phyloP scores from a whole-genome alignment of 1,140 invertebrate genomes.

The Fragariocoptes setiger region DNA sequence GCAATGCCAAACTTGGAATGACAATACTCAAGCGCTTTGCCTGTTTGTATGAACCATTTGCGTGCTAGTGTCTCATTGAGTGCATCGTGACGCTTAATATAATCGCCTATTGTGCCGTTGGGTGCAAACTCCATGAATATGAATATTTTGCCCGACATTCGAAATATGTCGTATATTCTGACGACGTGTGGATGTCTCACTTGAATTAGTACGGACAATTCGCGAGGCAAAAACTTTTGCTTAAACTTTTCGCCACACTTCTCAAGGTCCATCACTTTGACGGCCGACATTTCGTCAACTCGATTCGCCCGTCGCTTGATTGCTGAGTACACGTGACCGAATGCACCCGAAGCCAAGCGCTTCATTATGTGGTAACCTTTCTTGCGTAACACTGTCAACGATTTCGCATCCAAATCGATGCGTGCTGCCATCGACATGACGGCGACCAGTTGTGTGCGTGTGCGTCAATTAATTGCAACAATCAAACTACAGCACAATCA shows the following conservation, averaged over 20 bases:
- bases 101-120: constrained; percentile 3
- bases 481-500: background rate
- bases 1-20: constrained; percentile 2
- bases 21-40: constrained; percentile 1
- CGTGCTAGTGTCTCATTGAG: background rate
- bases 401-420: constrained; percentile 5
- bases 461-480: too few relatives aligned
- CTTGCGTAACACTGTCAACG: constrained; percentile 2
- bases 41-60: constrained; percentile 4
- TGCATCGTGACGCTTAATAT: constrained; percentile 2
- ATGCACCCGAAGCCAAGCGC: constrained; percentile 4
- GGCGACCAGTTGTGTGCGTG: too few relatives aligned
- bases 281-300: constrained; percentile 2
- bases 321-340: constrained; percentile 7
- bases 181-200: constrained; percentile 2
- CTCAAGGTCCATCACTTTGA: constrained; percentile 7
- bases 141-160: constrained; percentile 3
- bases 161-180: constrained; percentile 1
- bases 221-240: constrained; percentile 6
- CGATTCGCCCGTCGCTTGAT: constrained; percentile 4
- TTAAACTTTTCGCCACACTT: constrained; percentile 6
- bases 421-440: background rate
- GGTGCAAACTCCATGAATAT: constrained; percentile 7
- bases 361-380: constrained; percentile 4
- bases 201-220: constrained; percentile 4